phyloP scores from a whole-genome alignment of 2,113 vertebrate species.

The Cyanoderma ruficeps region DNA sequence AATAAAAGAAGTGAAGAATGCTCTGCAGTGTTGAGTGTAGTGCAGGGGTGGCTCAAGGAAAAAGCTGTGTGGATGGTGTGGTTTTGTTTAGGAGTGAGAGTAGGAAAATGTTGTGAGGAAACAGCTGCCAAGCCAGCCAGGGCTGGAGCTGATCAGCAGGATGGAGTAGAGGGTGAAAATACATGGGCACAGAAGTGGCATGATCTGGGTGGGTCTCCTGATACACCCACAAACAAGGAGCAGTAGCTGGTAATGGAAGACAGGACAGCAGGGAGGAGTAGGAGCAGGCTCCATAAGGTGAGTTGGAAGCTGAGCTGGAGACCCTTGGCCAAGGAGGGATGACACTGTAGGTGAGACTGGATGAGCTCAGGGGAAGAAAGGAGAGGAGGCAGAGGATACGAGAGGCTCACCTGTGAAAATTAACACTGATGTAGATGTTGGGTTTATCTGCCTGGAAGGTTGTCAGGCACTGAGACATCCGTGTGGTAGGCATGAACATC shows the following conservation, averaged over 20 bases:
- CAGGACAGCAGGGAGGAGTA: neutral
- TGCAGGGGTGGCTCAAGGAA: neutral
- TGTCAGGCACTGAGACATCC: fast-evolving
- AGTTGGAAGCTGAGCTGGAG: neutral
- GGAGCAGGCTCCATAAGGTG: neutral
- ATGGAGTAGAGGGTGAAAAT: neutral
- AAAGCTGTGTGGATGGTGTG: neutral
- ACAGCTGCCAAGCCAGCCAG: neutral
- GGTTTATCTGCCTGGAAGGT: neutral
- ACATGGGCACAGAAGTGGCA: neutral
- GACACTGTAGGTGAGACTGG: fast-evolving
- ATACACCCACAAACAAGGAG: neutral
- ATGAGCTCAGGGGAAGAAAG: neutral
- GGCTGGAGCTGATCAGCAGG: neutral
- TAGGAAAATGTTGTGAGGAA: neutral
- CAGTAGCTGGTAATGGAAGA: fast-evolving
- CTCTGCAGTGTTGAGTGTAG: neutral
- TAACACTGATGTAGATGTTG: neutral
- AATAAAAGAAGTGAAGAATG: neutral
- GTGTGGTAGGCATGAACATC: neutral
- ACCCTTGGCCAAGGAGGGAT: neutral
- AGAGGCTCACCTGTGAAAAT: neutral
- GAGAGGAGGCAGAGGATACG: neutral
- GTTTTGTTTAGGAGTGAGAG: neutral
- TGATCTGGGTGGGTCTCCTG: neutral